These are phyloP conservation scores for Tetanocera ferruginea DNA, from an alignment of 2,888 invertebrate species.

Conservation along the genomic window DNA sequence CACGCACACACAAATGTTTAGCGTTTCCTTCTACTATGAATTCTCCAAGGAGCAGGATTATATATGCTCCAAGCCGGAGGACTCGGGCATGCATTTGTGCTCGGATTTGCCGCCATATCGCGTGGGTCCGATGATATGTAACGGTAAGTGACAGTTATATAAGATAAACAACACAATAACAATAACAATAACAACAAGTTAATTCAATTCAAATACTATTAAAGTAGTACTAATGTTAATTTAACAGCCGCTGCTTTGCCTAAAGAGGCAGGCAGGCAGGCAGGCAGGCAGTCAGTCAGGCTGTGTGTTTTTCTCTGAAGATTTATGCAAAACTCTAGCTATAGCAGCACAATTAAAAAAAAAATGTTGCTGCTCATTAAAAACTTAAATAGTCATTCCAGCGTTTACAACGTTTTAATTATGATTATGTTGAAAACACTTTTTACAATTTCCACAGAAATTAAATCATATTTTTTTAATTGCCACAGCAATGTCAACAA, in stretches of 20 bases:
- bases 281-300: too few relatives aligned
- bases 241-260: neutral
- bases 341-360: neutral
- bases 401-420: conserved; percentile 12
- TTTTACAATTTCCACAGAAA: neutral
- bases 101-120: conserved; percentile 84
- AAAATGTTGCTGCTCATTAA: conserved; percentile 28
- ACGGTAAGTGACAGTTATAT: conserved; percentile 71
- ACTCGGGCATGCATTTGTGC: conserved; percentile 95
- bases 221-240: neutral
- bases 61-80: conserved; percentile 94
- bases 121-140: conserved; percentile 82
- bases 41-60: conserved; percentile 93
- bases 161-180: neutral
- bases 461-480: neutral
- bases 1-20: conserved; percentile 56
- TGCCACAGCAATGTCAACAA: neutral
- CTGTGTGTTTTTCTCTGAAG: too few relatives aligned
- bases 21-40: conserved; percentile 87
- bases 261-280: too few relatives aligned
- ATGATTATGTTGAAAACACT: neutral
- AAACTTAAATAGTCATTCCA: conserved; percentile 44
- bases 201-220: neutral
- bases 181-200: neutral
- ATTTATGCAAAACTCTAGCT: too few relatives aligned